Evolutionary conservation across 2,888 invertebrate genomes (phyloP), one percentile per base, ranked within the genome.

Genomic region (Aelia acuminata): DNA sequence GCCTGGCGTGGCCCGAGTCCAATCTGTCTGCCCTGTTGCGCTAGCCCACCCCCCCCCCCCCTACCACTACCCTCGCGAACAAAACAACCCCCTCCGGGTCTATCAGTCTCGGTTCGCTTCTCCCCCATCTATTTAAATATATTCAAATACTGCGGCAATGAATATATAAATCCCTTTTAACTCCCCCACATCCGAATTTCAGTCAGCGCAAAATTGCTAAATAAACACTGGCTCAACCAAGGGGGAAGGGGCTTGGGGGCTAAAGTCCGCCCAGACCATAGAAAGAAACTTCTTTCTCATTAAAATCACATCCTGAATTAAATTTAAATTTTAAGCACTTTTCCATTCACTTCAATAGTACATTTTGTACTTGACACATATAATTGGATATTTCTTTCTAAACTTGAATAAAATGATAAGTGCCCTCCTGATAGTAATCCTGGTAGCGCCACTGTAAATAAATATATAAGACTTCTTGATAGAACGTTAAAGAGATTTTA

Each of bases 1-100:
- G 88, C 85, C 84, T 70, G 53, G 84, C 75, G 70, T 88, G 84
- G 87, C 85, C 85, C 50, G 84, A 70, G 87, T 89, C 87, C 89
- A 84, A 87, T 88, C 84, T 87, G 86, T 70, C 87, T 88, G 88
- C 80, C 88, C 87, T 85, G 87, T 88, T 87, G 53, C 87, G 70
- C 57, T 50, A 50, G 26, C 80, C 85, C 87, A 15, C n/a, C 35
- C 57, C 87, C 57, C 50, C 50, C 84, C 39, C 84, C 50, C 84
- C 43, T 39, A 5, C 84, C 50, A 57, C 43, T 39, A 5, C 10
- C n/a, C 80, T 10, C 84, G 39, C 84, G 39, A 87, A 48, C 87
- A 88, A 80, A 80, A 80, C 80, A 80, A 80, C 80, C 11, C 80
- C 22, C 35, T 43, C 80, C 18, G 15, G 10, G 10, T 11, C n/a